A percentile compares a stretch with the other conserved stretches of the same genome.
These are phyloP conservation scores for Heteronetta atricapilla DNA, from an alignment of 2,113 vertebrate species.

Conservation along the genomic window DNA sequence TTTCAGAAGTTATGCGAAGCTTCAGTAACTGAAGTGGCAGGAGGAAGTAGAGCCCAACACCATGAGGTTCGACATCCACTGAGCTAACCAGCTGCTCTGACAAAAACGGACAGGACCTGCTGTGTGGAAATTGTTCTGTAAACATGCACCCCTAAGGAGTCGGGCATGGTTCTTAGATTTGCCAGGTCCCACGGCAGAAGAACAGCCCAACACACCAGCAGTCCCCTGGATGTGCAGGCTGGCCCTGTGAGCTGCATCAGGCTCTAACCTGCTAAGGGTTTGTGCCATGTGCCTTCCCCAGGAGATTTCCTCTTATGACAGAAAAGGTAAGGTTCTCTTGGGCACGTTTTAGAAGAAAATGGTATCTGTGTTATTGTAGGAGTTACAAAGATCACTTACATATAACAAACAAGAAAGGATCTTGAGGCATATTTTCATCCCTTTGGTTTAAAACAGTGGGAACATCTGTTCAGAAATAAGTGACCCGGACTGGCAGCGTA, in stretches of 20 bases:
- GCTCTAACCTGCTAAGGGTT: background rate
- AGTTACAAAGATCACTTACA: background rate
- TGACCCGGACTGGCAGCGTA: background rate
- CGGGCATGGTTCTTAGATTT: background rate
- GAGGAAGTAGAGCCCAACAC: background rate
- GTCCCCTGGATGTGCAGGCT: background rate
- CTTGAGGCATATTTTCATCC: background rate
- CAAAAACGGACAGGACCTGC: background rate
- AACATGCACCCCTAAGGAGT: background rate
- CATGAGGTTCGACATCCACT: background rate
- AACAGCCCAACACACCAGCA: background rate
- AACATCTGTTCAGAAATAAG: background rate
- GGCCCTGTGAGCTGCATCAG: background rate
- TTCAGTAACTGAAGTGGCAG: background rate
- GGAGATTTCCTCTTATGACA: background rate
- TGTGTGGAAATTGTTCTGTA: background rate
- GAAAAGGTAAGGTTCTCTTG: background rate
- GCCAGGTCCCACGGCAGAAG: background rate
- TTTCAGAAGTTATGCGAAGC: constrained; percentile 1
- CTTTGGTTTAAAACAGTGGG: background rate
- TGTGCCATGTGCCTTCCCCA: background rate
- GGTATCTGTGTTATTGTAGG: background rate
- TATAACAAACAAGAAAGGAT: background rate
- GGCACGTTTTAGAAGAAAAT: background rate
- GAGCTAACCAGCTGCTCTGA: background rate